Percentiles rank a stretch among this genome's conserved stretches.
Conservation (phyloP, 2,113 vertebrate species). For the Nerophis ophidion region DNA sequence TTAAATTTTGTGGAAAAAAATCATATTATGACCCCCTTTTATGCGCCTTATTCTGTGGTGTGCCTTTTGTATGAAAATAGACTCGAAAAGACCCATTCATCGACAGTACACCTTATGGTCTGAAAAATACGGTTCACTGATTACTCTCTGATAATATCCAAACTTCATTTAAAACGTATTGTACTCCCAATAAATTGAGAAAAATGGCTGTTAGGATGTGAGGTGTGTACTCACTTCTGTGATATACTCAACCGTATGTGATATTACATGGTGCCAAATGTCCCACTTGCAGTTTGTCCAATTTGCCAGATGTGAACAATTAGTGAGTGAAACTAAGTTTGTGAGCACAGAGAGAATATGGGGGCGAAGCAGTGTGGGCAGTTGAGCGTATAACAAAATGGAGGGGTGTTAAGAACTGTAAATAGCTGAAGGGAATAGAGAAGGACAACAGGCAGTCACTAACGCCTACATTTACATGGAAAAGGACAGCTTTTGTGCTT, state of each 20-base stretch:
- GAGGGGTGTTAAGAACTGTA: conserved; percentile 61
- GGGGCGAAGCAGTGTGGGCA: conserved; percentile 58
- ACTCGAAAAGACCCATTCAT: no score
- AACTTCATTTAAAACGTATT: no score
- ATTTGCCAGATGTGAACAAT: conserved; percentile 64
- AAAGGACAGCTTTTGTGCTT: conserved; percentile 45
- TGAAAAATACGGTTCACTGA: no score
- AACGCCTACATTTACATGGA: conserved; percentile 53
- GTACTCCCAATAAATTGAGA: no score
- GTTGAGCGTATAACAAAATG: conserved; percentile 66
- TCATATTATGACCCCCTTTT: no score
- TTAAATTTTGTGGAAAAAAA: no score
- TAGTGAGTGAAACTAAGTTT: conserved; percentile 50
- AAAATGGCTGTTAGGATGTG: no score
- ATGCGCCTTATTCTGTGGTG: no score
- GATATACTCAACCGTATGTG: conserved; percentile 3
- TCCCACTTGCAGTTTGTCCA: conserved; percentile 44
- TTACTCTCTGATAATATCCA: no score
- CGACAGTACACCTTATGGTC: no score
- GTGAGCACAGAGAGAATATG: conserved; percentile 41
- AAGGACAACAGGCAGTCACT: conserved; percentile 51
- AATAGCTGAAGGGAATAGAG: conserved; percentile 62
- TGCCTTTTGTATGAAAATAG: no score
- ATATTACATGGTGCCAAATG: conserved; percentile 37
- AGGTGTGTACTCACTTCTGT: no score